Base-by-base conservation (phyloP, 1,140 invertebrate species). In the Listronotus oregonensis region DNA sequence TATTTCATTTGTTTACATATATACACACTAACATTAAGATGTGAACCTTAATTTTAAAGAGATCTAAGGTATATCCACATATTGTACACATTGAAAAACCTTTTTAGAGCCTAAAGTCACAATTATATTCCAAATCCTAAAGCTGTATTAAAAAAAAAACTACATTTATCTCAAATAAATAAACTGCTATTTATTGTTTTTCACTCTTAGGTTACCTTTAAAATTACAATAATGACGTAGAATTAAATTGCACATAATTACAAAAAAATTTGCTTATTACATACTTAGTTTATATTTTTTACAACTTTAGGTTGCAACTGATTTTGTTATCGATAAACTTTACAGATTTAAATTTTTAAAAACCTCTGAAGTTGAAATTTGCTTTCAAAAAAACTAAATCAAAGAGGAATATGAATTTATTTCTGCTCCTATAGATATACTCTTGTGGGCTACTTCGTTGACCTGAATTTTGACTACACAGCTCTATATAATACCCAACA, bases 61-160 rank as follows among this genome's bases (percentile, higher is more conserved):
- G 69, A 74, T 75, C 75, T 78, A 78, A 70, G 68, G 70, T 73
- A 78, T 78, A 78, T 78, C 77, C 74, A 78, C 77, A 78, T 77
- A 77, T 77, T 69, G 72, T 78, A 78, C 77, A 78, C 75, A 66
- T 52, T 75, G 74, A 78, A 75, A 64, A 64, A 64, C 50, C 71
- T 75, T 72, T 73, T 71, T 76, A 75, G 73, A 73, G 73, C 74
- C 71, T 73, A 75, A 74, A 71, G 64, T 65, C 58, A 59, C 59
- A 55, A 60, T 57, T 58, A 37, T 34, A 43, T 55, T 56, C 57
- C 54, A 43, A 43, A 58, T 34, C 59, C 52, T 65, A 67, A 67
- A 67, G 64, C 64, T 49, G 68, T 63, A 46, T 49, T 43, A 34
- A 57, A 64, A 64, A 57, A 47, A 64, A 57, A 50, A 43, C 32